Evolutionary conservation across 2,888 invertebrate species (phyloP), one percentile per base, ranked within the genome.

Genomic region (Trachelus troglodyta): DNA sequence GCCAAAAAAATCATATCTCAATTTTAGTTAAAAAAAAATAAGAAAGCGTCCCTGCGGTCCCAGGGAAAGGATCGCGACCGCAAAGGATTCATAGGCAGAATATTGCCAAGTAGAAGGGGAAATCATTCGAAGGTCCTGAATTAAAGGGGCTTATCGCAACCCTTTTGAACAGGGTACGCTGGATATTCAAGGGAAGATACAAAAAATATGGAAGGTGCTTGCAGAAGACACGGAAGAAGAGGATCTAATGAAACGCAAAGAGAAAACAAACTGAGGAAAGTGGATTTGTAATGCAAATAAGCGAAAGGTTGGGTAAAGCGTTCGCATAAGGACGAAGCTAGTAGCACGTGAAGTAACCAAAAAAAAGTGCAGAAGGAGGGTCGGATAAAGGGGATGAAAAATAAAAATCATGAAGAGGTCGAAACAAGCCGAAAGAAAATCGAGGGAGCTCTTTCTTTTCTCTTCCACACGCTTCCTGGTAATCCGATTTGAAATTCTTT

Each of bases 221-320:
- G 56, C 23, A 34, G 37, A 77, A 76, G 31, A 40, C 35, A 77
- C 74, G 75, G 77, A 81, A 79, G 81, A 83, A 83, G 75, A 82
- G 84, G 81, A 85, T 85, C 87, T 86, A 89, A 89, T 87, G 89
- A 88, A 89, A 85, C 86, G 83, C 81, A 80, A 83, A 83, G 82
- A 84, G 74, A 34, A 81, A 80, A 69, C 78, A 77, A 76, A 75
- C 76, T 34, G 76, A 74, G 76, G 56, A 80, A 81, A 77, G 75
- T 78, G 79, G 81, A 87, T 87, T 86, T 89, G 89, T 85, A 84
- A 89, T 89, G 87, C 86, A 89, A 89, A 89, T 89, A 81, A 77
- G 69, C 73, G 12, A 15, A 12, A 69, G 74, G n/a, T 15, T 37
- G 73, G 69, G 69, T 30, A 23, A 68, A 40, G 9, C 31, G 15